Percentiles rank a stretch among this genome's conserved stretches.
phyloP scores from a whole-genome alignment of 2,888 invertebrate species.

The Chaetogeoica ovagalla region DNA sequence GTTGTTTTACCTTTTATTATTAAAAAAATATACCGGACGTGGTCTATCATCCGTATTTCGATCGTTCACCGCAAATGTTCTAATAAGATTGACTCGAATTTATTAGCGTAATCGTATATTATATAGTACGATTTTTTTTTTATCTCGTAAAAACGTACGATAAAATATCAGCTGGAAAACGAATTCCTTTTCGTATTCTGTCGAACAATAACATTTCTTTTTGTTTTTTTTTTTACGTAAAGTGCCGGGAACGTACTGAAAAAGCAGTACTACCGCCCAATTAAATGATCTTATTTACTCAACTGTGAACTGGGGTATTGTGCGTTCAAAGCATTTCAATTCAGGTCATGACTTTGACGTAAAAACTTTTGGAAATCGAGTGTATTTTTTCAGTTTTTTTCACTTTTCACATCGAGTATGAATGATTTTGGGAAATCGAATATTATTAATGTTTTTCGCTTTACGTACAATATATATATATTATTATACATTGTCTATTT shows the following conservation, averaged over 20 bases:
- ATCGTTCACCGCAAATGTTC: no score
- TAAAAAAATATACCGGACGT: no score
- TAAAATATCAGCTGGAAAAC: no score
- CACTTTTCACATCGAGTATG: neutral
- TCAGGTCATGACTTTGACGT: neutral
- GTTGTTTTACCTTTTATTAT: no score
- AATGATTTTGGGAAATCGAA: neutral
- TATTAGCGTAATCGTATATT: no score
- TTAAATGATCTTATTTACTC: constrained; percentile 3
- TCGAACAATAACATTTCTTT: neutral
- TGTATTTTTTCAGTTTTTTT: neutral
- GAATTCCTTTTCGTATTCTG: neutral
- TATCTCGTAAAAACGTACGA: no score
- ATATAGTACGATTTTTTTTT: no score
- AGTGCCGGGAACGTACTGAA: neutral
- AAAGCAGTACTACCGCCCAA: neutral
- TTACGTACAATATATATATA: no score
- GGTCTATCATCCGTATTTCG: no score
- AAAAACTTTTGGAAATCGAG: neutral
- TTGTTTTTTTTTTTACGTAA: neutral
- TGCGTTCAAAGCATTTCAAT: constrained; percentile 4
- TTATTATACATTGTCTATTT: no score
- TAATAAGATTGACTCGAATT: no score
- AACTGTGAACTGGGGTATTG: neutral
- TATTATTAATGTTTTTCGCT: neutral